phyloP scores from a whole-genome alignment of 2,113 vertebrate genomes.

The Bubalus kerabau region DNA sequence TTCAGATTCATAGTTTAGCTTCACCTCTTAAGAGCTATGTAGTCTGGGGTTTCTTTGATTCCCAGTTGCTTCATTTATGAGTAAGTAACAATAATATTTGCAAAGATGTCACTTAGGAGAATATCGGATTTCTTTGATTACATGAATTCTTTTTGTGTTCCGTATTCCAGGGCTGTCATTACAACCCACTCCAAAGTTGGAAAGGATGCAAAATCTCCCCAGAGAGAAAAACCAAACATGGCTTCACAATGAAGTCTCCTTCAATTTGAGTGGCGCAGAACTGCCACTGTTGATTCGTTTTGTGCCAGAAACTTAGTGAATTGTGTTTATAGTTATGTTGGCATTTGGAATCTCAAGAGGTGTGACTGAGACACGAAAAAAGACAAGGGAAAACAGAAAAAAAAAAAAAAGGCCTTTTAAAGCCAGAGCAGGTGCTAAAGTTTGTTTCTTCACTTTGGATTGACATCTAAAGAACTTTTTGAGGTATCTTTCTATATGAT shows the following conservation, averaged over 20 bases:
- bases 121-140: conserved; percentile 13
- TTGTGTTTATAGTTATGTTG: conserved; percentile 47
- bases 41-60: not conserved
- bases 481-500: not conserved
- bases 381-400: conserved; percentile 36
- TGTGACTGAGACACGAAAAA: conserved; percentile 19
- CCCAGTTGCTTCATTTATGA: not conserved
- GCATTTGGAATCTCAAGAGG: conserved; percentile 34
- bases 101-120: conserved; percentile 32
- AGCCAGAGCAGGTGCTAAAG: not conserved
- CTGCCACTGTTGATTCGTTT: conserved; percentile 14
- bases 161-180: not conserved
- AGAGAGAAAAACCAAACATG: conserved; percentile 2
- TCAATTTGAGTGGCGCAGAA: not conserved
- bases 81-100: conserved; percentile 28
- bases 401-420: not conserved
- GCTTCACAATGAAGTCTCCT: not conserved
- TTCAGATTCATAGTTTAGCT: not conserved
- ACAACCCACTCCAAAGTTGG: not conserved
- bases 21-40: not conserved
- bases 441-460: conserved; percentile 31
- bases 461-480: conserved; percentile 42
- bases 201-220: not conserved
- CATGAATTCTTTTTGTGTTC: not conserved
- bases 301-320: conserved; percentile 39